These are phyloP conservation scores for Taenioides sp. DNA, from an alignment of 2,797 vertebrate species.

Conservation along the genomic window DNA sequence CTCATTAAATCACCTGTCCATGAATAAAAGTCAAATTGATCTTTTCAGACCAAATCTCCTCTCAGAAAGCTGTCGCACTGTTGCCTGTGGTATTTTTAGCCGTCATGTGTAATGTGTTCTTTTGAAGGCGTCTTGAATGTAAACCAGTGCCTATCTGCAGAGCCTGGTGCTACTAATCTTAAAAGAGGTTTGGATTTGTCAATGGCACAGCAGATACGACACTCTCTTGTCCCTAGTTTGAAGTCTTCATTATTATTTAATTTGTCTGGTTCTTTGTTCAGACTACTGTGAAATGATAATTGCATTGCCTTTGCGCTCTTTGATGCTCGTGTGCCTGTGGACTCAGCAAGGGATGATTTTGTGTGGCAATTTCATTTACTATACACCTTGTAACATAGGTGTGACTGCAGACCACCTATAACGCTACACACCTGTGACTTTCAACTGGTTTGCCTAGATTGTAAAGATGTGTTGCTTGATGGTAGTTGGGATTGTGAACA, in stretches of 20 bases:
- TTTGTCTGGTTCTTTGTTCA: constrained; percentile 70
- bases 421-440: not conserved
- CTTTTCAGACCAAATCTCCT: constrained; percentile 14
- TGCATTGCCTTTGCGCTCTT: constrained; percentile 58
- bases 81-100: constrained; percentile 57
- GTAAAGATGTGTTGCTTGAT: not conserved
- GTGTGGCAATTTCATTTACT: constrained; percentile 33
- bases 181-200: constrained; percentile 57
- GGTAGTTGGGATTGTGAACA: not conserved
- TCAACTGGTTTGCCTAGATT: not conserved
- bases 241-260: constrained; percentile 75
- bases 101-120: constrained; percentile 42
- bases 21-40: constrained; percentile 27
- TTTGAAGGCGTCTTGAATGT: constrained; percentile 65
- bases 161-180: constrained; percentile 59
- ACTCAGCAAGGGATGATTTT: constrained; percentile 28
- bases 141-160: constrained; percentile 60
- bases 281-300: constrained; percentile 78
- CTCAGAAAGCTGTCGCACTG: constrained; percentile 40
- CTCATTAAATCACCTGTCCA: constrained; percentile 39
- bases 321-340: constrained; percentile 48
- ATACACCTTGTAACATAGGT: not conserved
- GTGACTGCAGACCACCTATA: constrained; percentile 8
- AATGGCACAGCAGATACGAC: constrained; percentile 42
- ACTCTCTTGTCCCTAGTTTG: constrained; percentile 55